Evolutionary conservation across 2,888 invertebrate genomes (phyloP).

Genomic region (Phortica magna): DNA sequence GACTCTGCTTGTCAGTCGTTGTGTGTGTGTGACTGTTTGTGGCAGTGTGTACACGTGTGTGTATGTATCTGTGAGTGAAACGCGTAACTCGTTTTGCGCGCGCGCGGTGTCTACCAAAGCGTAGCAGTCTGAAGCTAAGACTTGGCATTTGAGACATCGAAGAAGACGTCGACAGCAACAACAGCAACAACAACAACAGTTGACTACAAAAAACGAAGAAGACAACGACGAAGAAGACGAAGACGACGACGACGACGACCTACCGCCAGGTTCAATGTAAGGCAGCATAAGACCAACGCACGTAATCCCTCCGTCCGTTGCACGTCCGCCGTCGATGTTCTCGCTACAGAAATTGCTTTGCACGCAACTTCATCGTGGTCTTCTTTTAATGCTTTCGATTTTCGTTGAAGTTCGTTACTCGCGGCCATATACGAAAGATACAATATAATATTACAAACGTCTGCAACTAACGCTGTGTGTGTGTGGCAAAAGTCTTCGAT

Average conservation of each 20-base stretch:
- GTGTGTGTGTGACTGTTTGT: not conserved
- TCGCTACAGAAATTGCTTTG: conserved; percentile 13
- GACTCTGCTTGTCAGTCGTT: not conserved
- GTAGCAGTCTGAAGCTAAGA: not conserved
- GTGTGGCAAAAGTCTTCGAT: conserved; percentile 26
- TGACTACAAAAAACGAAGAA: not conserved
- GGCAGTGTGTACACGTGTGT: conserved; percentile 12
- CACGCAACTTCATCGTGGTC: conserved; percentile 14
- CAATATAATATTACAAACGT: conserved; percentile 8
- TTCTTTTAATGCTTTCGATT: conserved; percentile 21
- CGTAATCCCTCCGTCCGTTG: conserved; percentile 6
- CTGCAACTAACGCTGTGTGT: conserved; percentile 5
- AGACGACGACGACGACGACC: conserved; percentile 29
- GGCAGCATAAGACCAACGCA: not conserved
- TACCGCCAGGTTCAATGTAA: conserved; percentile 37
- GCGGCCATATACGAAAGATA: not conserved
- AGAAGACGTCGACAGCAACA: conserved; percentile 7
- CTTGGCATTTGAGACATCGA: not conserved
- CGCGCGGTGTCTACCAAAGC: not conserved
- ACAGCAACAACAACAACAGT: not conserved
- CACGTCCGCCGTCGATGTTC: not conserved
- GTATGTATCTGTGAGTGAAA: conserved; percentile 11
- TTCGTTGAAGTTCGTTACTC: conserved; percentile 2
- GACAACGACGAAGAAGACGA: not conserved
- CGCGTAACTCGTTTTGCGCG: not conserved